These are phyloP conservation scores for Phataginus tricuspis DNA, from an alignment of 2,797 vertebrate genomes.

Conservation along the genomic window DNA sequence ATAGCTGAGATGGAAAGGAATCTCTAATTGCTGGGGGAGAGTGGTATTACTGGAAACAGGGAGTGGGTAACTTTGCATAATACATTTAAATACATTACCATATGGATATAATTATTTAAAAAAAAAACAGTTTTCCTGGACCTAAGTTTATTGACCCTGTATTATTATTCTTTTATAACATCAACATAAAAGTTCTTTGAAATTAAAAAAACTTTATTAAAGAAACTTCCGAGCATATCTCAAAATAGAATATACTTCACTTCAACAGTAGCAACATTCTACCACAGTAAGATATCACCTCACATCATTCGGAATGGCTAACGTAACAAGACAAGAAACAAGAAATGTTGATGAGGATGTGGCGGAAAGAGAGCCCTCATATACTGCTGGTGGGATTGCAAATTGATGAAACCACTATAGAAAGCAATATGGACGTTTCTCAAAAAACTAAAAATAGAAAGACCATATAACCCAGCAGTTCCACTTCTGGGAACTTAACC, in stretches of 20 bases:
- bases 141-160: background rate
- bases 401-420: no score
- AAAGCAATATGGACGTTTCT: no score
- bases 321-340: no score
- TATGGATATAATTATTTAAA: background rate
- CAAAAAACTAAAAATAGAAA: no score
- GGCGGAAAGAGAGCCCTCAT: no score
- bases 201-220: slow-evolving; percentile 18
- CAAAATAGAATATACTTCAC: background rate
- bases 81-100: background rate
- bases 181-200: slow-evolving; percentile 31
- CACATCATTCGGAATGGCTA: no score
- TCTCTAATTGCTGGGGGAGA: background rate
- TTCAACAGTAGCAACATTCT: background rate
- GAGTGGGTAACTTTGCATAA: background rate
- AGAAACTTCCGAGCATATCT: slow-evolving; percentile 28
- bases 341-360: no score
- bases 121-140: slow-evolving; percentile 1
- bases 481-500: no score
- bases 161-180: slow-evolving; percentile 10
- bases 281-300: background rate
- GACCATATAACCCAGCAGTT: no score
- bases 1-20: background rate
- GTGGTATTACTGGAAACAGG: background rate
- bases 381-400: no score